Percentiles rank a stretch among this genome's conserved stretches.
phyloP scores from a whole-genome alignment of 2,797 vertebrate species.

The Triplophysa bombifrons region DNA sequence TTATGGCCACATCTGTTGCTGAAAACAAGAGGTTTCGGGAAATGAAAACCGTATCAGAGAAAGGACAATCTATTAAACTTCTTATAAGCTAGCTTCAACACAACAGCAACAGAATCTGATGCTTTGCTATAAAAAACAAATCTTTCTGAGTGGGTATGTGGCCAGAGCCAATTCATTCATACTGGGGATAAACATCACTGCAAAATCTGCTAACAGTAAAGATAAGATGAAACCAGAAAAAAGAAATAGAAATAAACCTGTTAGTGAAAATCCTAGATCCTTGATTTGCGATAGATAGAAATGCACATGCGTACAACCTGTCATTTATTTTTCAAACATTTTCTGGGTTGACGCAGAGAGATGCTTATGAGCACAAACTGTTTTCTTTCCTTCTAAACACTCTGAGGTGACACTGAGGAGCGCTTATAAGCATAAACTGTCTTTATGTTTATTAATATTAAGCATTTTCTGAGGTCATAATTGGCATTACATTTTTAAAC shows the following conservation, averaged over 20 bases:
- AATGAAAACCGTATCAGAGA: slow-evolving; percentile 26
- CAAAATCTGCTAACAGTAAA: slow-evolving; percentile 11
- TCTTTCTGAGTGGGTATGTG: slow-evolving; percentile 4
- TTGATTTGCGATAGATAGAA: neutral
- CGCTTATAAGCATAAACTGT: neutral
- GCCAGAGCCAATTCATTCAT: slow-evolving; percentile 26
- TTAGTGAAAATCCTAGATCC: slow-evolving; percentile 3
- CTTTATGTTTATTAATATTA: neutral
- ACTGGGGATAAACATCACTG: slow-evolving; percentile 10
- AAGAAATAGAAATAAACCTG: neutral
- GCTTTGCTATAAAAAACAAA: neutral
- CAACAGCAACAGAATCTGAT: neutral
- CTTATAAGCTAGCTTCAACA: slow-evolving; percentile 20
- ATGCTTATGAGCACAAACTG: slow-evolving; percentile 1
- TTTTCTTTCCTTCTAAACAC: slow-evolving; percentile 15
- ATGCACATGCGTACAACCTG: neutral
- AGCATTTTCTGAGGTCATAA: neutral
- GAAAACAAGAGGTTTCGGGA: slow-evolving; percentile 20
- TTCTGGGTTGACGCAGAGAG: slow-evolving; percentile 4
- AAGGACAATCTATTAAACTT: slow-evolving; percentile 38
- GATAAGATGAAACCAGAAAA: slow-evolving; percentile 2
- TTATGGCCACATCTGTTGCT: slow-evolving; percentile 33
- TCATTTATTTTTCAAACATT: slow-evolving; percentile 9
- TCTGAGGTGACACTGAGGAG: neutral
- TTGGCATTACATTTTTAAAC: slow-evolving; percentile 1